phyloP scores from a whole-genome alignment of 1,140 invertebrate species.

The Spodoptera litura region DNA sequence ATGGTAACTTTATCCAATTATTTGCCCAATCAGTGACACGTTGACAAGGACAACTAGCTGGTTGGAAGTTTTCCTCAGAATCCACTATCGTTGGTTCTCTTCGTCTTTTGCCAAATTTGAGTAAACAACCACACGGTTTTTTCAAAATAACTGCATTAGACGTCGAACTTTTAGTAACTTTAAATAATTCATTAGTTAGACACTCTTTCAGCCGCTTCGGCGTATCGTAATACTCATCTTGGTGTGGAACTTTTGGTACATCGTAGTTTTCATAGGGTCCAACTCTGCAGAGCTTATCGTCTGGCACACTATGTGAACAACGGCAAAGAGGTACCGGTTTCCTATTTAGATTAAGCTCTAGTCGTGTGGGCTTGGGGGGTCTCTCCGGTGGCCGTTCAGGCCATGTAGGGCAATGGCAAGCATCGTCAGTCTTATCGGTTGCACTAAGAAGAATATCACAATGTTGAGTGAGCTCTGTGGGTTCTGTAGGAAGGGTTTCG shows the following conservation, averaged over 20 bases:
- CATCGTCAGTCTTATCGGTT: constrained; percentile 65
- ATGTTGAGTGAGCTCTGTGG: constrained; percentile 7
- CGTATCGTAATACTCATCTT: constrained; percentile 90
- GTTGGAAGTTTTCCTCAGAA: constrained; percentile 73
- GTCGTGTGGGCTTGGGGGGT: constrained; percentile 73
- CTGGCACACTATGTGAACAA: constrained; percentile 58
- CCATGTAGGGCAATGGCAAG: constrained; percentile 58
- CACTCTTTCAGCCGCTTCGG: constrained; percentile 92
- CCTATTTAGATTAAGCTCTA: constrained; percentile 83
- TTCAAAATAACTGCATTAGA: constrained; percentile 86
- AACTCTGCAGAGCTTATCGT: constrained; percentile 64
- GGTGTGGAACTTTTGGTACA: constrained; percentile 88
- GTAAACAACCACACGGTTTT: constrained; percentile 88
- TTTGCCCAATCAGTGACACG: constrained; percentile 89
- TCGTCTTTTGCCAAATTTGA: constrained; percentile 81
- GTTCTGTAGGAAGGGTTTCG: constrained; percentile 61
- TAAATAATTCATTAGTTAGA: constrained; percentile 87
- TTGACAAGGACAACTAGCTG: constrained; percentile 87
- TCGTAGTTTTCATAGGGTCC: constrained; percentile 92
- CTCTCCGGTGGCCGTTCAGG: constrained; percentile 62
- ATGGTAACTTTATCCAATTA: constrained; percentile 87
- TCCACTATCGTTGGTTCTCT: constrained; percentile 80
- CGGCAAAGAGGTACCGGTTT: constrained; percentile 63
- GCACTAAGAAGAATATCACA: constrained; percentile 37
- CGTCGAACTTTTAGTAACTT: constrained; percentile 87